A percentile compares a stretch with the other conserved stretches of the same genome.
Evolutionary conservation across 2,113 vertebrate genomes (phyloP).

Genomic region (Dipodomys ordii): DNA sequence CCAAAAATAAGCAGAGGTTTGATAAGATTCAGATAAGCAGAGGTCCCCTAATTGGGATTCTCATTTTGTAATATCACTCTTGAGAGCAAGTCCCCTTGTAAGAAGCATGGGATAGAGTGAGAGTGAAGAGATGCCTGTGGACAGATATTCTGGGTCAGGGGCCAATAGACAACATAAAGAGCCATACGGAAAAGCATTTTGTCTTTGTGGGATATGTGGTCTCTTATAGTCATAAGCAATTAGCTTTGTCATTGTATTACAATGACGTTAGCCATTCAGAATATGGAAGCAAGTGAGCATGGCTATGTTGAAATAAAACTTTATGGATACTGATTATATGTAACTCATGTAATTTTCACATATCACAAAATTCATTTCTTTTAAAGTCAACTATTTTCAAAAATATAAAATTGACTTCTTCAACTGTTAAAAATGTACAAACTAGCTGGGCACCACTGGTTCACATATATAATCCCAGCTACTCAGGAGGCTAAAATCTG

Average conservation of each 20-base stretch:
- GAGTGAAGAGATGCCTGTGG: neutral
- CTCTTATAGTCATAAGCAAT: neutral
- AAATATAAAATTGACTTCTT: neutral
- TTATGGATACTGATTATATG: neutral
- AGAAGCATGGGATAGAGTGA: neutral
- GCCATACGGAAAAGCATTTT: too few species aligned
- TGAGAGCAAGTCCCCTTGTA: neutral
- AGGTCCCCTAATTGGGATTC: neutral
- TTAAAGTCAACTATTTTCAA: neutral
- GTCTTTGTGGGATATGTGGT: neutral
- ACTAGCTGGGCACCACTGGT: too few species aligned
- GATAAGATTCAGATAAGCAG: neutral
- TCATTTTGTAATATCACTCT: too few species aligned
- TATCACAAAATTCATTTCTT: neutral
- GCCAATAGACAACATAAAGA: neutral
- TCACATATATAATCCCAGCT: too few species aligned
- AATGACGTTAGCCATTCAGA: too few species aligned
- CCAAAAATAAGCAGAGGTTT: neutral
- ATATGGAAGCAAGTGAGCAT: neutral
- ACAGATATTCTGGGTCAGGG: neutral
- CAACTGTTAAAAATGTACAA: neutral
- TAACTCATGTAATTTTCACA: neutral
- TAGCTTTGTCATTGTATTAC: too few species aligned
- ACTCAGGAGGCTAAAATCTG: too few species aligned
- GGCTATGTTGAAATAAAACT: neutral